Conservation (phyloP, 2,888 invertebrate genomes). For the Pediacus dermestoides region DNA sequence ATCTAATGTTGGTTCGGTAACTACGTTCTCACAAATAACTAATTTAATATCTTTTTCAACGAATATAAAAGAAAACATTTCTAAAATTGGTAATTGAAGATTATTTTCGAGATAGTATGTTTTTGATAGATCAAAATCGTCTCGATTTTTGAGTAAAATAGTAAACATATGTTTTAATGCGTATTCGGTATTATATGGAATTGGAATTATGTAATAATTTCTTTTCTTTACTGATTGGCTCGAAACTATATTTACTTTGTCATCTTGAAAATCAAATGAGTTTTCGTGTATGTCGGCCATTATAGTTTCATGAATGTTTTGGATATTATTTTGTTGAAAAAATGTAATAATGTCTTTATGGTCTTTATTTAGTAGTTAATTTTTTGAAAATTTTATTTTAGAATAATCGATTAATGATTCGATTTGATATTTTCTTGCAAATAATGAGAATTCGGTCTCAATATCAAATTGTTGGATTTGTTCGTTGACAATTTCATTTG, state of each 20-base stretch:
- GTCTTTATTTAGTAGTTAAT: slow-evolving; percentile 13
- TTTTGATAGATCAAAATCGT: slow-evolving; percentile 5
- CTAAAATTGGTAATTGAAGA: slow-evolving; percentile 12
- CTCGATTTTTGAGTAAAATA: slow-evolving; percentile 4
- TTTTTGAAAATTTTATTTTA: slow-evolving; percentile 15
- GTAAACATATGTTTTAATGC: neutral
- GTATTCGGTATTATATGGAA: slow-evolving; percentile 7
- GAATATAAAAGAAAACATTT: slow-evolving; percentile 14
- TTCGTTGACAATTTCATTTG: too few species aligned
- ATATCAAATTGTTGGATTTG: slow-evolving; percentile 11
- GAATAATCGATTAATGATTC: slow-evolving; percentile 15
- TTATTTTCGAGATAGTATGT: slow-evolving; percentile 15
- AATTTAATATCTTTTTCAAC: slow-evolving; percentile 13
- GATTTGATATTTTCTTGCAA: slow-evolving; percentile 11
- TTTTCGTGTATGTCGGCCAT: slow-evolving; percentile 14
- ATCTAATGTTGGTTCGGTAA: neutral
- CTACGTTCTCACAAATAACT: slow-evolving; percentile 8
- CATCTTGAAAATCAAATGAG: slow-evolving; percentile 6
- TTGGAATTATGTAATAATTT: slow-evolving; percentile 13
- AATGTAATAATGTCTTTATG: slow-evolving; percentile 17
- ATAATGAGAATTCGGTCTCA: too few species aligned
- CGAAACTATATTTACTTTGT: slow-evolving; percentile 6
- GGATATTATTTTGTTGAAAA: slow-evolving; percentile 15
- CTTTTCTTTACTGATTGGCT: slow-evolving; percentile 12
- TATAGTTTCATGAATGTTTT: slow-evolving; percentile 13